Percentiles rank a stretch among this genome's conserved stretches.
These are phyloP conservation scores for Ariopsis seemanni DNA, from an alignment of 2,113 vertebrate species.

Conservation along the genomic window DNA sequence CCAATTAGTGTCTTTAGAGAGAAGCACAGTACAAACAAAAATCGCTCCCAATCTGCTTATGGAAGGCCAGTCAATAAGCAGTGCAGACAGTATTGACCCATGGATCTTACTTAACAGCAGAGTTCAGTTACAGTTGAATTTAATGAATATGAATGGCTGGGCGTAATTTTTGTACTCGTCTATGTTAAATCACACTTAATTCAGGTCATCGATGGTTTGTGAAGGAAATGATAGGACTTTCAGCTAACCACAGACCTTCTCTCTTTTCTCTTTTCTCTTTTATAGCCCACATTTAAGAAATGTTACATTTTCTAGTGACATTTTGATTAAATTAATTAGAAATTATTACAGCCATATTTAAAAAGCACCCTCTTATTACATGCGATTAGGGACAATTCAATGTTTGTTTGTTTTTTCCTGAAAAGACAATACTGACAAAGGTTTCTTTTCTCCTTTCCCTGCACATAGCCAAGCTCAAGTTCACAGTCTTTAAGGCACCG, in stretches of 20 bases:
- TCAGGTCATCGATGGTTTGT: slow-evolving; percentile 6
- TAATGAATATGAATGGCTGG: slow-evolving; percentile 43
- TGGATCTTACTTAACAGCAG: slow-evolving; percentile 38
- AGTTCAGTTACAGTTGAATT: slow-evolving; percentile 34
- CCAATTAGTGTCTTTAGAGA: slow-evolving; percentile 53
- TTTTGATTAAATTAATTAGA: slow-evolving; percentile 43
- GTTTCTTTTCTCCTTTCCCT: slow-evolving; percentile 18
- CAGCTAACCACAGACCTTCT: background rate
- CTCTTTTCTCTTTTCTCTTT: background rate
- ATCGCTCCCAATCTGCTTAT: slow-evolving; percentile 45
- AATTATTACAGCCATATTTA: slow-evolving; percentile 34
- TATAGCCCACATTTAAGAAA: slow-evolving; percentile 14
- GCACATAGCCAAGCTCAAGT: slow-evolving; percentile 38
- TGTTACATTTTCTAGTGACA: slow-evolving; percentile 30
- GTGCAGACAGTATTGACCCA: slow-evolving; percentile 49
- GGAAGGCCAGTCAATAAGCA: slow-evolving; percentile 42
- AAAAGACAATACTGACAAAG: slow-evolving; percentile 27
- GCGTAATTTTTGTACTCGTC: slow-evolving; percentile 20
- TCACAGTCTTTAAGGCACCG: slow-evolving; percentile 44
- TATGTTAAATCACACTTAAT: slow-evolving; percentile 31
- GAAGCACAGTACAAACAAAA: slow-evolving; percentile 46
- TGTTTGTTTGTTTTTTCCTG: background rate
- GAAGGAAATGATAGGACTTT: slow-evolving; percentile 16
- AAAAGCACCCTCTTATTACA: slow-evolving; percentile 1
- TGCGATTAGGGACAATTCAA: slow-evolving; percentile 23